phyloP scores from a whole-genome alignment of 2,888 invertebrate genomes.

The Spicauda simplicius region DNA sequence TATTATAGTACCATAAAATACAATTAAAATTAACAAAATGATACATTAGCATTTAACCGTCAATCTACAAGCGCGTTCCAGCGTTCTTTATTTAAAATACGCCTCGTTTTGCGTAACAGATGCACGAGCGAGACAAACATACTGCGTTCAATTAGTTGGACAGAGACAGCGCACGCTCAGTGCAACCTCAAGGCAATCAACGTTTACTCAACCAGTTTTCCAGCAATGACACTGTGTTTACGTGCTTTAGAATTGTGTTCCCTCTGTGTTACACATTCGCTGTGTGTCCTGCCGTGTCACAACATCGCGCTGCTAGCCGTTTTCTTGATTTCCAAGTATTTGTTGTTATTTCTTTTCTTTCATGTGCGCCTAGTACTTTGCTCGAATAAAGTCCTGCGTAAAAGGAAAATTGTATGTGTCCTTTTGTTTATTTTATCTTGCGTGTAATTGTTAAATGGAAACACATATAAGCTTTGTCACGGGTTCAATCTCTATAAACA shows the following conservation, averaged over 20 bases:
- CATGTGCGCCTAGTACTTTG: slow-evolving; percentile 65
- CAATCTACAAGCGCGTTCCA: slow-evolving; percentile 55
- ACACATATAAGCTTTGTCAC: too few relatives aligned
- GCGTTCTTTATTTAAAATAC: slow-evolving; percentile 59
- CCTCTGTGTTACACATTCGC: slow-evolving; percentile 40
- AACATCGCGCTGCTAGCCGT: slow-evolving; percentile 49
- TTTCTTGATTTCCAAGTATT: slow-evolving; percentile 73
- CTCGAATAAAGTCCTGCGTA: slow-evolving; percentile 55
- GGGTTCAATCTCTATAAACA: too few relatives aligned
- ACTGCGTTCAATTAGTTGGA: slow-evolving; percentile 45
- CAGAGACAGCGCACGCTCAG: slow-evolving; percentile 52
- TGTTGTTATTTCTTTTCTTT: slow-evolving; percentile 62
- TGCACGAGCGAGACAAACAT: slow-evolving; percentile 56
- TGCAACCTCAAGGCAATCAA: slow-evolving; percentile 78
- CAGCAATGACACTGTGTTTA: slow-evolving; percentile 57
- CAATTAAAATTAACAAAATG: slow-evolving; percentile 41
- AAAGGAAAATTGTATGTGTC: slow-evolving; percentile 37
- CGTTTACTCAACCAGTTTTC: slow-evolving; percentile 75
- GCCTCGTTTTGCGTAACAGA: slow-evolving; percentile 51
- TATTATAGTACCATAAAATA: not conserved
- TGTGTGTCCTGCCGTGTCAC: slow-evolving; percentile 46
- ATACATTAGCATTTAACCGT: slow-evolving; percentile 47
- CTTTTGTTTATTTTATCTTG: slow-evolving; percentile 38
- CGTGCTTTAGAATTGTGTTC: slow-evolving; percentile 33
- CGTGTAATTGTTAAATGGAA: not conserved